Conservation (phyloP, 2,888 invertebrate genomes). For the Plagiodera versicolora region DNA sequence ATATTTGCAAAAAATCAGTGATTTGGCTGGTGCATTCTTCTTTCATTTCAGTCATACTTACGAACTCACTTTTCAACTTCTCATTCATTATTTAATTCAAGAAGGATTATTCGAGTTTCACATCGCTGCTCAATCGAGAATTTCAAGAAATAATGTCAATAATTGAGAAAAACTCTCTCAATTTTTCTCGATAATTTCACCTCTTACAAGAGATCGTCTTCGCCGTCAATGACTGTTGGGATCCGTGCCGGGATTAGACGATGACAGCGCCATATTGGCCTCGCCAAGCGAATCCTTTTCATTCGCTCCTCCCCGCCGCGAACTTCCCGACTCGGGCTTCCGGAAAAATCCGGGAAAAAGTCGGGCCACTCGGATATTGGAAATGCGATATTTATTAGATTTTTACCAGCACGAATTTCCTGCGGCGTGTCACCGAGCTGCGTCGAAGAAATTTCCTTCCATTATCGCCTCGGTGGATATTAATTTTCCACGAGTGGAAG, state of each 20-base stretch:
- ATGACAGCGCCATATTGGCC: conserved; percentile 49
- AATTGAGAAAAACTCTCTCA: too few species aligned
- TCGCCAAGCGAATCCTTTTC: conserved; percentile 34
- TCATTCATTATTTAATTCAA: too few species aligned
- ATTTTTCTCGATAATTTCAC: too few species aligned
- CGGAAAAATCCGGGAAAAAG: conserved; percentile 42
- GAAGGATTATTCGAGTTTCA: too few species aligned
- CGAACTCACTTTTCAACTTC: too few species aligned
- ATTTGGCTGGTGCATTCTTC: too few species aligned
- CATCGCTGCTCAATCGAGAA: too few species aligned
- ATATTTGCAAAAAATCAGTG: too few species aligned
- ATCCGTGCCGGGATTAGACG: conserved; percentile 38
- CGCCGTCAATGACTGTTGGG: conserved; percentile 2
- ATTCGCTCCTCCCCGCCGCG: conserved; percentile 37
- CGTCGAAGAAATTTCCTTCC: conserved; percentile 27
- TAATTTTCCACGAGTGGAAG: conserved; percentile 28
- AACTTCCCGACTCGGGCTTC: conserved; percentile 35
- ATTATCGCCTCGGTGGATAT: conserved; percentile 32
- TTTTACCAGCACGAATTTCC: conserved; percentile 49
- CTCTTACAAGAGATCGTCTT: background rate
- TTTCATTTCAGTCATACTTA: too few species aligned
- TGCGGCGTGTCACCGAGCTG: conserved; percentile 26
- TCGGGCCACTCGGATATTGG: conserved; percentile 49
- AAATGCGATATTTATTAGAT: conserved; percentile 52
- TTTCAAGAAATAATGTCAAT: too few species aligned